Evolutionary conservation across 2,888 invertebrate species (phyloP).

Genomic region (Tetropium fuscum): DNA sequence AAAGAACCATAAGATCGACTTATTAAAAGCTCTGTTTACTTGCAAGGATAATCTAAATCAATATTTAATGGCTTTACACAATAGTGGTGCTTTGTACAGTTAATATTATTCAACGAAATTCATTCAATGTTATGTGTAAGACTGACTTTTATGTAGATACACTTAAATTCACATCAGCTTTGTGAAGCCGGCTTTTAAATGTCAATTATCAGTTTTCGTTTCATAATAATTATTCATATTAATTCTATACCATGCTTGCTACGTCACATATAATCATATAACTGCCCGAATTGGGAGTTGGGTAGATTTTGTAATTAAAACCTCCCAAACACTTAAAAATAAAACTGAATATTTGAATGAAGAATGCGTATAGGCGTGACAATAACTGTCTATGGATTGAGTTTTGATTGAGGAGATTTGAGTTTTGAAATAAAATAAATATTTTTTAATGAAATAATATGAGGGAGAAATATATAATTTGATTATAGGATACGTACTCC

Average conservation of each 20-base stretch:
- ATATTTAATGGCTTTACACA: constrained; percentile 11
- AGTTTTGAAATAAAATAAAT: too few relatives aligned
- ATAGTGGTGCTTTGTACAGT: constrained; percentile 9
- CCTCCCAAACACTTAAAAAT: too few relatives aligned
- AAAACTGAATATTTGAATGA: too few relatives aligned
- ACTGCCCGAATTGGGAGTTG: too few relatives aligned
- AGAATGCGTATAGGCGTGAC: too few relatives aligned
- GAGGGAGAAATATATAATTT: too few relatives aligned
- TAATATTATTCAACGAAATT: constrained; percentile 2
- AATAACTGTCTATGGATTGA: too few relatives aligned
- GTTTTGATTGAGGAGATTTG: too few relatives aligned
- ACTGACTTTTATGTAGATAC: not conserved
- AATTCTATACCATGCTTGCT: not conserved
- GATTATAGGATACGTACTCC: too few relatives aligned
- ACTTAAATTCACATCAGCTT: not conserved
- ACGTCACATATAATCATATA: too few relatives aligned
- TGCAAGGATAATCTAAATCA: constrained; percentile 4
- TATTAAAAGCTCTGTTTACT: constrained; percentile 12
- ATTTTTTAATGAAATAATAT: too few relatives aligned
- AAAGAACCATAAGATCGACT: not conserved
- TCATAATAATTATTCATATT: constrained; percentile 15
- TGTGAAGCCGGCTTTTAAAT: constrained; percentile 20
- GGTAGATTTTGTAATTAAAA: too few relatives aligned
- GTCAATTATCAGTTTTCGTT: constrained; percentile 21
- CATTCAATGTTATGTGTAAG: not conserved